Evolutionary conservation across 1,140 invertebrate species (phyloP).

Genomic region (Tetranychus urticae): DNA sequence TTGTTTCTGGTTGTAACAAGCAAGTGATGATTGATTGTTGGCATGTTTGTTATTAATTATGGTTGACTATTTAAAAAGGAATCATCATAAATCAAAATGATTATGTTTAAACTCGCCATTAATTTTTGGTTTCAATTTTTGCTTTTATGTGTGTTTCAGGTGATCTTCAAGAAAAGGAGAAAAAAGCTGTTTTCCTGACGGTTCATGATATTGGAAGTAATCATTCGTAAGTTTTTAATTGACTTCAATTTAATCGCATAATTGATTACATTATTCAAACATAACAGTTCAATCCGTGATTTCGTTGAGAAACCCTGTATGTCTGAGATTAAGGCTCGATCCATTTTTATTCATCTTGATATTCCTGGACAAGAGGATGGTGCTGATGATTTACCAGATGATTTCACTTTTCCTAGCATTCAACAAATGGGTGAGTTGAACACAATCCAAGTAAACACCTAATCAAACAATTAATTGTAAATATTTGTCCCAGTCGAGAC

Average conservation of each 20-base stretch:
- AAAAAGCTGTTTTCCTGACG: conserved; percentile 11
- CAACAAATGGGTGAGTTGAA: conserved; percentile 22
- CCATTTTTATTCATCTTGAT: conserved; percentile 67
- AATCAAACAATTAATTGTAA: too few species aligned
- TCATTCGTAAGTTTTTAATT: background rate
- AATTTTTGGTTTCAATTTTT: background rate
- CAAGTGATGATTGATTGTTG: background rate
- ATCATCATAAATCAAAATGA: too few species aligned
- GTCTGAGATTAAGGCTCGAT: conserved; percentile 55
- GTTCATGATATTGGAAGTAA: conserved; percentile 14
- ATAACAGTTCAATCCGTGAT: background rate
- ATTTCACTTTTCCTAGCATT: conserved; percentile 43
- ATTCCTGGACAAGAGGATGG: conserved; percentile 66
- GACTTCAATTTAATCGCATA: background rate
- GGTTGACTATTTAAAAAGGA: too few species aligned
- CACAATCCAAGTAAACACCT: too few species aligned
- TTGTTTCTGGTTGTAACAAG: too few species aligned
- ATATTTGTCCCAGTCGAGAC: too few species aligned
- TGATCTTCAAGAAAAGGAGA: conserved; percentile 6
- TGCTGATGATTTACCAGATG: conserved; percentile 35
- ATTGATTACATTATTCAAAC: background rate
- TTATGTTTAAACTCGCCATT: background rate
- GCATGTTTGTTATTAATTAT: too few species aligned
- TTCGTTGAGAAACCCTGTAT: conserved; percentile 40
- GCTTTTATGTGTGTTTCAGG: conserved; percentile 1